These are phyloP conservation scores for Siderastrea siderea DNA, from an alignment of 92 coral and sea anemone species.

Conservation along the genomic window DNA sequence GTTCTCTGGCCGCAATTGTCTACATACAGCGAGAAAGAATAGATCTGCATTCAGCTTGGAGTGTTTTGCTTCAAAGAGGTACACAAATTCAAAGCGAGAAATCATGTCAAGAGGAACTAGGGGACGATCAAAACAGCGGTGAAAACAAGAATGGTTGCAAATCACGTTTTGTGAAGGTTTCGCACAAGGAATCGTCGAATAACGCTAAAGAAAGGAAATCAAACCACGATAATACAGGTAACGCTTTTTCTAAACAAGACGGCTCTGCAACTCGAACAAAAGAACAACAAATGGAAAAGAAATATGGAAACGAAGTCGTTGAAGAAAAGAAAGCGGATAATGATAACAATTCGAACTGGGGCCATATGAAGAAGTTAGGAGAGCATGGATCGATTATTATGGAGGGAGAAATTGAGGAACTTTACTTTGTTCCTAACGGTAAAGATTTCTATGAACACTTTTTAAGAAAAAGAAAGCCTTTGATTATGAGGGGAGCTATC, in stretches of 20 bases:
- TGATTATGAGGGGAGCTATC: constrained; percentile 90
- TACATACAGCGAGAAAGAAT: constrained; percentile 29
- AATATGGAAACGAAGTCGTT: constrained; percentile 3
- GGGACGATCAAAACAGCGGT: neutral
- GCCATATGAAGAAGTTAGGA: constrained; percentile 92
- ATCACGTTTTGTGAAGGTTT: neutral
- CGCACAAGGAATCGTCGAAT: neutral
- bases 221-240: neutral
- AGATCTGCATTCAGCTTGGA: constrained; percentile 10
- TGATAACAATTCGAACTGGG: constrained; percentile 11
- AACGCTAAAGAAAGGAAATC: constrained; percentile 13
- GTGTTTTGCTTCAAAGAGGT: constrained; percentile 15
- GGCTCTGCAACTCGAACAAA: constrained; percentile 14
- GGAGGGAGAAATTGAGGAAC: constrained; percentile 87
- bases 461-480: constrained; percentile 82
- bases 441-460: constrained; percentile 94
- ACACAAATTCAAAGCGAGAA: neutral
- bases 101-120: neutral
- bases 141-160: neutral
- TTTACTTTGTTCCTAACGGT: constrained; percentile 95
- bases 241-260: constrained; percentile 12
- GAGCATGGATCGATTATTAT: constrained; percentile 87
- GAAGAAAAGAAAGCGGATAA: constrained; percentile 37
- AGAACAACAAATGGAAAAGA: constrained; percentile 28
- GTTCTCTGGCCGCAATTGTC: constrained; percentile 61